Evolutionary conservation across 2,888 invertebrate genomes (phyloP), one percentile per base, ranked within the genome.

Genomic region (Phrixothrix hirtus): DNA sequence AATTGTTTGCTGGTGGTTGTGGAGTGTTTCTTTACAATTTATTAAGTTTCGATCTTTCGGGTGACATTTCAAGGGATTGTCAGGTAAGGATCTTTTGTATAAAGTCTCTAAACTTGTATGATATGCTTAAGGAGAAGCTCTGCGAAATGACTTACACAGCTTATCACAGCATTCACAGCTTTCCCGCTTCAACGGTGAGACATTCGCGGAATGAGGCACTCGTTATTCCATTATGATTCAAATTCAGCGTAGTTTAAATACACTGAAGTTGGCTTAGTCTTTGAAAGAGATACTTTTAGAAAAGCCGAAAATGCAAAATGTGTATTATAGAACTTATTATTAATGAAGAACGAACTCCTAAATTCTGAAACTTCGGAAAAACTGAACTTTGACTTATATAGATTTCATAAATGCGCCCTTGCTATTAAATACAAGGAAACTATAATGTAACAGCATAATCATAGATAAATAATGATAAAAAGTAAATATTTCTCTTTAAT

Each of bases 221-320:
- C 63, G 61, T 64, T 66, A 65, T 67, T 65, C 68, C 58, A 70
- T 70, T 70, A 68, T 69, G 66, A 70, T 69, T 70, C 67, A 70
- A 68, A 69, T 69, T 64, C 59, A 60, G 56, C 61, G 58, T 59
- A 65, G 64, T 68, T 64, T 66, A 68, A 67, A 67, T 67, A 62
- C 61, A 64, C 62, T 49, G 42, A 59, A 62, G 57, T 59, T 51
- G 55, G 57, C 57, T 61, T 61, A 61, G 47, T 38, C 37, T 45
- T 51, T 43, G 41, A 50, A 55, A 48, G 53, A 56, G 48, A 17
- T 35, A 43, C 51, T 51, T 58, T 55, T 45, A 56, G 57, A 31
- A 25, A 43, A 46, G 44, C 48, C 38, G 30, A 16, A 54, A 59
- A 55, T 42, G 51, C 57, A 53, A 58, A 61, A 59, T 62, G 58